phyloP scores from a whole-genome alignment of 1,140 invertebrate genomes.

The Zaprionus ornatus region DNA sequence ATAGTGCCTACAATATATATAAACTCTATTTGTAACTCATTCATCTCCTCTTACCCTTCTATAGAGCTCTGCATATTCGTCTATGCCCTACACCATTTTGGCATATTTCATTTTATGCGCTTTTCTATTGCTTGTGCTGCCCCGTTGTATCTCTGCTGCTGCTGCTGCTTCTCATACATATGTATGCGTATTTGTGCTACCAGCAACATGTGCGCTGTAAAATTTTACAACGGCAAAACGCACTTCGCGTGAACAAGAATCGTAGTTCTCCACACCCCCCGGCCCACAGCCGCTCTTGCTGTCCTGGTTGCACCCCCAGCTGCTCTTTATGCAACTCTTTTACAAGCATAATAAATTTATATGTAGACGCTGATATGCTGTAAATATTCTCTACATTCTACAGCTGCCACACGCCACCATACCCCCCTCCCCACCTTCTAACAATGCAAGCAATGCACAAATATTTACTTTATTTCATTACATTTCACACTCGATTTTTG shows the following conservation, averaged over 20 bases:
- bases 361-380: conserved; percentile 60
- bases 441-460: conserved; percentile 17
- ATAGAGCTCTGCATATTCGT: conserved; percentile 14
- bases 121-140: conserved; percentile 22
- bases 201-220: conserved; percentile 59
- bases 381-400: conserved; percentile 53
- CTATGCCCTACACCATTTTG: neutral
- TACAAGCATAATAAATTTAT: conserved; percentile 68
- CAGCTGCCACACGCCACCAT: neutral
- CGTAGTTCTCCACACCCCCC: neutral
- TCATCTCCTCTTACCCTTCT: neutral
- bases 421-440: neutral
- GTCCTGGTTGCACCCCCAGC: conserved; percentile 15
- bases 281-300: conserved; percentile 4
- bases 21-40: neutral
- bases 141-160: conserved; percentile 9
- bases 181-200: conserved; percentile 3
- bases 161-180: conserved; percentile 6
- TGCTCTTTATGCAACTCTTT: conserved; percentile 48
- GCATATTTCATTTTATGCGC: conserved; percentile 20
- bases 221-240: conserved; percentile 48
- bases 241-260: neutral
- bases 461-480: conserved; percentile 16
- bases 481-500: conserved; percentile 4
- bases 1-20: too few species aligned